Base-by-base conservation (phyloP, 2,888 invertebrate species). In the Adela reaumurella region DNA sequence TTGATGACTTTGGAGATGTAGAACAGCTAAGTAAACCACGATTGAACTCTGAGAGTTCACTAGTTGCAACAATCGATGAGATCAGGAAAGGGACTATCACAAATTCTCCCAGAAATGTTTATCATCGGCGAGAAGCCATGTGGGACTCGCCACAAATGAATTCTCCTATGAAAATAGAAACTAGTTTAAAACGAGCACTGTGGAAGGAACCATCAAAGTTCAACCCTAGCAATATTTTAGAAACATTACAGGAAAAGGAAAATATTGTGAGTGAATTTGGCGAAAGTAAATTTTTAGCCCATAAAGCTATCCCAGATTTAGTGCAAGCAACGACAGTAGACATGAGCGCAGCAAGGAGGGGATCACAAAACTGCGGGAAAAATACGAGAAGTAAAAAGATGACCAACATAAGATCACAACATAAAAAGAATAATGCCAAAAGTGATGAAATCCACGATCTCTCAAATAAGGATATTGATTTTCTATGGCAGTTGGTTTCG, bases 21-120 rank as follows among this genome's bases (percentile, higher is more conserved):
- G 74, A 74, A 50, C 59, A 61, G 24, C 62, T 67, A 19, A 67
- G 59, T 55, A 70, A 80, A 60, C 68, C 77, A 57, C 64, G 72
- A 54, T 60, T 74, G 42, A 78, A 73, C 59, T 80, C 81, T 19
- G 81, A 81, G 59, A 83, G 84, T 60, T 82, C 84, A 6, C 63
- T 85, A 6, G 84, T 85, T 6, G 84, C 83, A 11, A 85, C 84
- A 2, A 85, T 85, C 51, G 84, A 84, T 59, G 84, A 84, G 67
- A 85, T 85, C 42, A 68, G 84, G 43, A 81, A 80, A 57, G 79
- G 77, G 42, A 80, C 82, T 2, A 74, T 73, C 1, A 79, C 81
- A 17, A 83, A 82, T 60, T 83, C 83, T 3, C 83, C 83, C 4
- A 71, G 81, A 57, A 80, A 81, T 58, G 64, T 81, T 50, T 83